Base-by-base conservation (phyloP, 2,797 vertebrate genomes). In the Amblyopsis hoosieri region DNA sequence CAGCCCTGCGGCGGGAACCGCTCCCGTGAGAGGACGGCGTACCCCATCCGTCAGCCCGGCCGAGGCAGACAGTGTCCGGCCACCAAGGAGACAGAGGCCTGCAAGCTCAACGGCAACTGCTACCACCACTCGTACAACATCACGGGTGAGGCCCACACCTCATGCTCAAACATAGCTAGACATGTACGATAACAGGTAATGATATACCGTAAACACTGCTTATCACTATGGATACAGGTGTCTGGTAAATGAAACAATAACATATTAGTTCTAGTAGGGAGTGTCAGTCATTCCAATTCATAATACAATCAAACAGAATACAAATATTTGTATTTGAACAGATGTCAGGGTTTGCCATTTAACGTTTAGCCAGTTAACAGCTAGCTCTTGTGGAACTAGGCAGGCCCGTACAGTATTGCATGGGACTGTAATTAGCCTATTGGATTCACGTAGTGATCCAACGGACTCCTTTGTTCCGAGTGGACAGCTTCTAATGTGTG, bases 51-150 rank as follows among this genome's bases (percentile, higher is more conserved):
- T 46, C 93, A 92, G 58, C 93, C 96, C 0, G 93, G 93, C 11
- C 86, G 93, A 52, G 93, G 88, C 45, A 96, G 94, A 80, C 68
- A 81, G 50, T 99, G 97, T 82, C 95, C 96, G 47, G 53, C 82
- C 2, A 88, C 91, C 19, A 85, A 87, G 0, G 92, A 97, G 75
- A 89, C 87, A 0, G 96, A 97, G 61, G 62, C 85, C 1, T 99
- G 97, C 80, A 89, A 79, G 67, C 88, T 96, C 70, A 99, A 99
- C 90, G 93, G 88, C 85, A 99, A 98, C 90, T 99, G 97, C 87
- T 98, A 94, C 85, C 95, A 97, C 88, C 97, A 97, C 77, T 93
- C 88, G n/a, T 93, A 92, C 79, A 99, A 99, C 45, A 95, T 98
- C 78, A 99, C 97, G 75, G 97, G 97, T 98, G 90, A 81, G 75